Percentiles rank a stretch among this genome's conserved stretches.
phyloP scores from a whole-genome alignment of 2,797 vertebrate genomes.

The Pangasius sanitwongsei region DNA sequence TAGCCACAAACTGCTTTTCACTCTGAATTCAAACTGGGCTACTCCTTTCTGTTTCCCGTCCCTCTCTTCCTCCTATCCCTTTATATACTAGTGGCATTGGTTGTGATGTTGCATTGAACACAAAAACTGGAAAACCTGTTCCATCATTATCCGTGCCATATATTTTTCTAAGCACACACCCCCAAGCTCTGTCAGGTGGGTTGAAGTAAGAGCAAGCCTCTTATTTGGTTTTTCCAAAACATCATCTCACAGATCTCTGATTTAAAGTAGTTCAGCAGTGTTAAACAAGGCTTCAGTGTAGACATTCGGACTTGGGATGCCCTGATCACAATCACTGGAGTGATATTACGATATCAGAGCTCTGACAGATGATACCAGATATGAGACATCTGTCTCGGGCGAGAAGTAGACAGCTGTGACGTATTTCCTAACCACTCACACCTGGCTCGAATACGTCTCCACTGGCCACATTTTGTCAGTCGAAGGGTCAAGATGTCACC shows the following conservation, averaged over 20 bases:
- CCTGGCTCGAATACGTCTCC: not conserved
- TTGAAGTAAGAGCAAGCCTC: not conserved
- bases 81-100: slow-evolving; percentile 21
- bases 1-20: slow-evolving; percentile 69
- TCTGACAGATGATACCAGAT: not conserved
- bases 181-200: not conserved
- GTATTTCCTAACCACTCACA: not conserved
- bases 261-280: not conserved
- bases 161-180: not conserved
- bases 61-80: slow-evolving; percentile 44
- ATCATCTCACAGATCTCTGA: not conserved
- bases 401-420: not conserved
- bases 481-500: not conserved
- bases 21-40: slow-evolving; percentile 59
- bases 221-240: not conserved
- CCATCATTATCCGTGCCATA: not conserved
- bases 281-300: not conserved
- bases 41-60: slow-evolving; percentile 56
- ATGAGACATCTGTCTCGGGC: not conserved
- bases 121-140: slow-evolving; percentile 12
- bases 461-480: not conserved
- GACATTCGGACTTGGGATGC: not conserved
- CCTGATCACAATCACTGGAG: not conserved
- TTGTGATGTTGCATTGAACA: not conserved
- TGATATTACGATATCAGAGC: not conserved